Evolutionary conservation across 2,113 vertebrate genomes (phyloP).

Genomic region (Colistium nudipinnis): DNA sequence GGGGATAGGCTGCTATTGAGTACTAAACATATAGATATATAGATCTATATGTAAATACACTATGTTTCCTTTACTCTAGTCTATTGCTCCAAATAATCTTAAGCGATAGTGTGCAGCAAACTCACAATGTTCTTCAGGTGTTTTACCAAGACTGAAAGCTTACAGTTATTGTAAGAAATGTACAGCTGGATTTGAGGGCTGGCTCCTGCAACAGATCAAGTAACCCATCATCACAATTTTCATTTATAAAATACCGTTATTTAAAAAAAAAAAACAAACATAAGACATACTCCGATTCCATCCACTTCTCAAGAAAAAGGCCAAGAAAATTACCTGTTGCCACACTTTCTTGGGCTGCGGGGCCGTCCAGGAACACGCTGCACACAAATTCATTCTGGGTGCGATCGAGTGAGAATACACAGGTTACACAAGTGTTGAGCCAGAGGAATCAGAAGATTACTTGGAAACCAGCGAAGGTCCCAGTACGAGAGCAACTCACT

Average conservation of each 20-base stretch:
- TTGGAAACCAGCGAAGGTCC: not conserved
- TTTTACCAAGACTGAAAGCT: constrained; percentile 87
- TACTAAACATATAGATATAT: not conserved
- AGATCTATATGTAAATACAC: not conserved
- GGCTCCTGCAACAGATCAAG: constrained; percentile 55
- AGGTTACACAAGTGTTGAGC: constrained; percentile 7
- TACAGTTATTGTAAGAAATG: constrained; percentile 75
- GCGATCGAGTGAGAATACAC: not conserved
- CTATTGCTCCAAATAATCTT: not conserved
- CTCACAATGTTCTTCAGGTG: constrained; percentile 90
- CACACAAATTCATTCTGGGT: constrained; percentile 87
- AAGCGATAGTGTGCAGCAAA: constrained; percentile 33
- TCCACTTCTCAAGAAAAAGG: too few relatives aligned
- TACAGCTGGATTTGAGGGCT: constrained; percentile 83
- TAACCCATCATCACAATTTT: too few relatives aligned
- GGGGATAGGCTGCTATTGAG: not conserved
- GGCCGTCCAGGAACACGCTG: constrained; percentile 86
- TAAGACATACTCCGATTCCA: too few relatives aligned
- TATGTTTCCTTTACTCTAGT: not conserved
- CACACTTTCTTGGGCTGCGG: constrained; percentile 39
- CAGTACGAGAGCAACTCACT: constrained; percentile 50
- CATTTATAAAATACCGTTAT: too few relatives aligned
- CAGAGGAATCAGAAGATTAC: not conserved
- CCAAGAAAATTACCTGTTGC: constrained; percentile 37
- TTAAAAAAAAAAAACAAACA: too few relatives aligned